Base-by-base conservation (phyloP, 2,113 vertebrate species). In the Corapipo altera region DNA sequence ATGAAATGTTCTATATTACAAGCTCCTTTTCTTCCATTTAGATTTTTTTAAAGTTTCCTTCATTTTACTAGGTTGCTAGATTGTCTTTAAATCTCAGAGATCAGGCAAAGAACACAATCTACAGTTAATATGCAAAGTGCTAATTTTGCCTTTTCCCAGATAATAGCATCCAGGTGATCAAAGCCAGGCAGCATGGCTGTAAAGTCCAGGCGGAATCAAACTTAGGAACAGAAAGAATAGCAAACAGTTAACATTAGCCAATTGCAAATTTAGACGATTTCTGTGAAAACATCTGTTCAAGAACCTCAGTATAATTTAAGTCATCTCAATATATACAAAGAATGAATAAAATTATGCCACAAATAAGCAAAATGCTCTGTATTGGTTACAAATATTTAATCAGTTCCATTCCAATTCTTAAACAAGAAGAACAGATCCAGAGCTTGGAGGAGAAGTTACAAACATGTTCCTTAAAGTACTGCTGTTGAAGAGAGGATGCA, bases 291-390 rank as follows among this genome's bases (percentile, higher is more conserved):
- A 80, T 74, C 82, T 92, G 75, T 81, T 93, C 64, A 59, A 88
- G 79, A 84, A 83, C 67, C 33, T 70, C 82, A 52, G 44, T 57
- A 83, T 87, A 93, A 93, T 81, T 91, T 55, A 84, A 80, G 55
- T 77, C 72, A 90, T 85, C 39, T 65, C 26, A 77, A 61, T 78
- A 69, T 49, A 85, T 32, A 94, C 48, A 86, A 93, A 89, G 69
- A 88, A 93, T 54, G 16, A 88, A 89, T 92, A 96, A 81, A 95
- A 89, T 93, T 39, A 75, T 61, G 80, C 49, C 55, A 71, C n/a
- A 92, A 86, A 87, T 58, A 94, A 93, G 37, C 49, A 77, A 92
- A 89, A 75, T 65, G 27, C 10, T 61, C 73, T 66, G 69, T 49
- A 44, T 57, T 66, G 20, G 32, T 84, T 78, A 84, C 78, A 95